Evolutionary conservation across 2,888 invertebrate genomes (phyloP), one percentile per base, ranked within the genome.

Genomic region (Drosophila birchii): DNA sequence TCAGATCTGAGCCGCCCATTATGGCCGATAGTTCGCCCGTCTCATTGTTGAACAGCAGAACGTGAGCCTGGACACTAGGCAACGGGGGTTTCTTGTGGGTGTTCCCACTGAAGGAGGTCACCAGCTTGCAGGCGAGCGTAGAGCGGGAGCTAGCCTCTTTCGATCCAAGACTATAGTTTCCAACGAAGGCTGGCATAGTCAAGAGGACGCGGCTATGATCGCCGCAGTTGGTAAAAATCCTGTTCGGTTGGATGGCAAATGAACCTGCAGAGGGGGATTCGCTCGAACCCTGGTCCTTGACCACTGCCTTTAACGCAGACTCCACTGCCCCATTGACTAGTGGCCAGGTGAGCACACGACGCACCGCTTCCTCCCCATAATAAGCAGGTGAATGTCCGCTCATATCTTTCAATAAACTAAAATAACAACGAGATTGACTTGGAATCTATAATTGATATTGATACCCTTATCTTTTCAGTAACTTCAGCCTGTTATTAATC

Each of bases 1-100:
- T 94, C 23, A 94, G 94, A 64, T 93, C 93, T 1, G 93, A 94
- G 20, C 92, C 94, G 58, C 93, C 93, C 79, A 94, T 90, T 8
- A 94, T 92, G 64, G 92, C 92, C 78, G 92, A 87, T 49, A 94
- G 74, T 75, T 90, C 80, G 2, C 94, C 94, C 0, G 93, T 94
- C 14, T 81, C 47, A 5, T 83, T 78, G 74, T 93, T 91, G 75
- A 94, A 93, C 1, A 94, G 83, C 23, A 93, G 63, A 49, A 94
- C 93, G 66, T 93, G 93, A 0, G 93, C 94, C 51, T 92, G 71
- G 47, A 94, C 91, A 38, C 91, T 91, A 3, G 94, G 93, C 39
- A 93, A 49, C 2, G 92, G 90, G 3, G 91, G 89, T 36, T 76
- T 34, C 8, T 81, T 84, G 16, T 79, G 69, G n/a, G 76, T 62